Conservation (phyloP, 2,797 vertebrate genomes). For the Hipposideros larvatus region DNA sequence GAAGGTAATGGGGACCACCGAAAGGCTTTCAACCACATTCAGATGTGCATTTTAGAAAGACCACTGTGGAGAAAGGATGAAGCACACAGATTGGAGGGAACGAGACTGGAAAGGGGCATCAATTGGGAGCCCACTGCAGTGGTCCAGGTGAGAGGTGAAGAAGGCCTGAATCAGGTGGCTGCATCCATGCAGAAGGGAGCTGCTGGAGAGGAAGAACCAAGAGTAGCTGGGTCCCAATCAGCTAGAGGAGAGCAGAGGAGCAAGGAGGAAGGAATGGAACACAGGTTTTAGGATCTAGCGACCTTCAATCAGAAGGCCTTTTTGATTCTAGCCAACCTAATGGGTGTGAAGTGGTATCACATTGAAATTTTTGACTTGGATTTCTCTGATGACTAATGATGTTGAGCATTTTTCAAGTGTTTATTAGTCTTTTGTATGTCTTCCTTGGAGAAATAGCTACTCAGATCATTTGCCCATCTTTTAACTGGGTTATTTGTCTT, state of each 20-base stretch:
- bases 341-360: not conserved
- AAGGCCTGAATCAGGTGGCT: not conserved
- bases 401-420: not conserved
- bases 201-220: not conserved
- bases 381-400: not conserved
- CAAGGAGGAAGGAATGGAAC: not conserved
- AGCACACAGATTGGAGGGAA: not conserved
- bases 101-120: not conserved
- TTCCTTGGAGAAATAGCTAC: not conserved
- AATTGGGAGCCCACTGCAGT: not conserved
- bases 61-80: not conserved
- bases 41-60: not conserved
- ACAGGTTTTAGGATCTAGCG: not conserved
- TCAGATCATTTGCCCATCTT: not conserved
- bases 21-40: not conserved
- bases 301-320: not conserved
- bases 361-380: not conserved
- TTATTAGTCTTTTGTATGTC: not conserved
- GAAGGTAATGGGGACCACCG: not conserved
- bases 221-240: not conserved
- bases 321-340: not conserved
- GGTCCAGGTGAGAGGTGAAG: not conserved
- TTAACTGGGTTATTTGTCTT: not conserved
- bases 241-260: not conserved
- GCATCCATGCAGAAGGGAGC: not conserved